These are phyloP conservation scores for Microcebus ravelobensis DNA, from an alignment of 2,113 vertebrate species.

Conservation along the genomic window DNA sequence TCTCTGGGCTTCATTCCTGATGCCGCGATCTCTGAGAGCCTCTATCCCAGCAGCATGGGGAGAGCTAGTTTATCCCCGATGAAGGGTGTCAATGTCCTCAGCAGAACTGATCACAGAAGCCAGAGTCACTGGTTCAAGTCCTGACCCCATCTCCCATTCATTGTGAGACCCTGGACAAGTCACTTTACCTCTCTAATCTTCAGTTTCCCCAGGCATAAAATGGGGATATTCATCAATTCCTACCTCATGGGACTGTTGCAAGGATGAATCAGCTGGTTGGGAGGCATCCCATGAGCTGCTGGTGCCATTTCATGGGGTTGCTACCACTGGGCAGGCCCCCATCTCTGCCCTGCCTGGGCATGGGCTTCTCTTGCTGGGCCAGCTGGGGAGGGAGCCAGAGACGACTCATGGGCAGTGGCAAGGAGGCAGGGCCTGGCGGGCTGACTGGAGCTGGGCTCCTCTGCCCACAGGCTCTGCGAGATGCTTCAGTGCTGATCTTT, in stretches of 20 bases:
- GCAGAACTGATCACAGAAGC: not conserved
- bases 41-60: not conserved
- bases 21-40: not conserved
- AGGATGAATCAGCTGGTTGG: not conserved
- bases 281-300: not conserved
- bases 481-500: conserved; percentile 88
- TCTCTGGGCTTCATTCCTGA: conserved; percentile 6
- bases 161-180: not conserved
- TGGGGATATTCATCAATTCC: not conserved
- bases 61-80: not conserved
- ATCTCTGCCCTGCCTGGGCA: no score
- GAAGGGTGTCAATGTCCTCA: not conserved
- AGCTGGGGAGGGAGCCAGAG: not conserved
- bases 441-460: not conserved
- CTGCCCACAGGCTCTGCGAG: conserved; percentile 85
- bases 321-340: not conserved
- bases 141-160: not conserved
- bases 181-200: not conserved
- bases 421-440: not conserved
- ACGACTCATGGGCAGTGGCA: not conserved
- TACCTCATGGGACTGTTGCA: not conserved
- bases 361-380: not conserved
- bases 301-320: not conserved
- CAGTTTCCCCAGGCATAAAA: not conserved
- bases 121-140: not conserved